A percentile compares a stretch with the other conserved stretches of the same genome.
Evolutionary conservation across 2,797 vertebrate genomes (phyloP).

Genomic region (Geotria australis): DNA sequence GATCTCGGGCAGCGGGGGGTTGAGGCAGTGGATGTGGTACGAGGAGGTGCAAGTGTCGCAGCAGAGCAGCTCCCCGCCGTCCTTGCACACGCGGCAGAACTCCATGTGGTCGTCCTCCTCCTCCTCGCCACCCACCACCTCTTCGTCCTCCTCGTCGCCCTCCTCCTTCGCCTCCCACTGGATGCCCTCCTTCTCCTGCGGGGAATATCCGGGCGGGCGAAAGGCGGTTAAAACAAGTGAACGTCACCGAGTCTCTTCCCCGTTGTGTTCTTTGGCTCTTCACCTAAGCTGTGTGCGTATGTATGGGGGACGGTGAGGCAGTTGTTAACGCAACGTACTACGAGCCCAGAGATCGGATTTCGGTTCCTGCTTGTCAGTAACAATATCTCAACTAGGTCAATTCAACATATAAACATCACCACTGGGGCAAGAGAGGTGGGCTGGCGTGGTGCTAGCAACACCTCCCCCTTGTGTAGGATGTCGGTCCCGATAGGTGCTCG

Average conservation of each 20-base stretch:
- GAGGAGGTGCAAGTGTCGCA: slow-evolving; percentile 89
- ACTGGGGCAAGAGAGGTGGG: no score
- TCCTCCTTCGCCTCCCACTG: slow-evolving; percentile 98
- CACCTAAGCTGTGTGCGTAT: neutral
- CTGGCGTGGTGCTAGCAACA: no score
- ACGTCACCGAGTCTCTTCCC: neutral
- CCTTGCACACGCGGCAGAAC: slow-evolving; percentile 89
- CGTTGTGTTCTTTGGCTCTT: no score
- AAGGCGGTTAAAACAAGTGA: neutral
- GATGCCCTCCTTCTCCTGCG: slow-evolving; percentile 87
- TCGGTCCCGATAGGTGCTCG: no score
- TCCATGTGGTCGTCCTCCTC: slow-evolving; percentile 96
- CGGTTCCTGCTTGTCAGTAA: no score
- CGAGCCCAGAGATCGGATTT: neutral
- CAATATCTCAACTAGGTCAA: no score
- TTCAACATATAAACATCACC: no score
- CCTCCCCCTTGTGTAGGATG: no score
- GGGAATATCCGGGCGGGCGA: neutral
- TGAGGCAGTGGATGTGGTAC: slow-evolving; percentile 96
- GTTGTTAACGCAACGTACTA: no score
- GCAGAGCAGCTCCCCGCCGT: slow-evolving; percentile 78
- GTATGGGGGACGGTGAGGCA: neutral
- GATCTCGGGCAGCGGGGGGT: slow-evolving; percentile 80
- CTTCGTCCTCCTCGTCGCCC: slow-evolving; percentile 62
- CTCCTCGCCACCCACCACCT: slow-evolving; percentile 44